A percentile compares a stretch with the other conserved stretches of the same genome.
phyloP scores from a whole-genome alignment of 2,113 vertebrate genomes.

The Corydoras maculifer region DNA sequence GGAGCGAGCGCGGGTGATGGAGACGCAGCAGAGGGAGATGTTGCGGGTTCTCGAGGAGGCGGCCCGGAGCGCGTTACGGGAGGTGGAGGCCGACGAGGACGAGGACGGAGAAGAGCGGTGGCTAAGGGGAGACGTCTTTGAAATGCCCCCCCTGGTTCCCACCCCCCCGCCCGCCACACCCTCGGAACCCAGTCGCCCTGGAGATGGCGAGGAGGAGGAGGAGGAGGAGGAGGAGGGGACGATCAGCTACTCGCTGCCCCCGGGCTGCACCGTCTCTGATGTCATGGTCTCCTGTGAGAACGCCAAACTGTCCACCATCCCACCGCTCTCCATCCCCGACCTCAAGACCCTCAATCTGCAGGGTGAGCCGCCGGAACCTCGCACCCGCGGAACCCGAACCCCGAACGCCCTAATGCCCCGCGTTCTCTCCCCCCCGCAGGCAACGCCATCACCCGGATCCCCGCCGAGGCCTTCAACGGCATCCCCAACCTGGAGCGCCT shows the following conservation, averaged over 20 bases:
- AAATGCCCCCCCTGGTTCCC: no score
- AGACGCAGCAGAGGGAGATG: slow-evolving; percentile 41
- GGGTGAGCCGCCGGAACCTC: slow-evolving; percentile 64
- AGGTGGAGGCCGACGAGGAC: no score
- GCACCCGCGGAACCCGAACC: no score
- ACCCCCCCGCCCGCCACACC: no score
- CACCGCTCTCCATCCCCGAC: slow-evolving; percentile 73
- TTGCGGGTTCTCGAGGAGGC: slow-evolving; percentile 31
- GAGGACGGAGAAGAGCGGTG: no score
- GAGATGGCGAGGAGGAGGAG: slow-evolving; percentile 18
- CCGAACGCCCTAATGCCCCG: no score
- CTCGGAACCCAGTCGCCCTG: no score
- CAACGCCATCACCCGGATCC: slow-evolving; percentile 79
- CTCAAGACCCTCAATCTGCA: slow-evolving; percentile 80
- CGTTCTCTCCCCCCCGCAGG: slow-evolving; percentile 57
- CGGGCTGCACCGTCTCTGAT: slow-evolving; percentile 74
- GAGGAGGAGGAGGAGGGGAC: slow-evolving; percentile 37
- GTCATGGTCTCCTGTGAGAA: slow-evolving; percentile 76
- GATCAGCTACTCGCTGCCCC: slow-evolving; percentile 64
- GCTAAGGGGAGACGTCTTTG: no score
- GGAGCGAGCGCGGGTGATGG: slow-evolving; percentile 39
- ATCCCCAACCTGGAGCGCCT: slow-evolving; percentile 90
- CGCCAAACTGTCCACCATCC: slow-evolving; percentile 72
- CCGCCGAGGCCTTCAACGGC: slow-evolving; percentile 84
- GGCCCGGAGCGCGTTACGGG: no score